These are phyloP conservation scores for Sminthurinus aureus DNA, from an alignment of 2,888 invertebrate species.

Conservation along the genomic window DNA sequence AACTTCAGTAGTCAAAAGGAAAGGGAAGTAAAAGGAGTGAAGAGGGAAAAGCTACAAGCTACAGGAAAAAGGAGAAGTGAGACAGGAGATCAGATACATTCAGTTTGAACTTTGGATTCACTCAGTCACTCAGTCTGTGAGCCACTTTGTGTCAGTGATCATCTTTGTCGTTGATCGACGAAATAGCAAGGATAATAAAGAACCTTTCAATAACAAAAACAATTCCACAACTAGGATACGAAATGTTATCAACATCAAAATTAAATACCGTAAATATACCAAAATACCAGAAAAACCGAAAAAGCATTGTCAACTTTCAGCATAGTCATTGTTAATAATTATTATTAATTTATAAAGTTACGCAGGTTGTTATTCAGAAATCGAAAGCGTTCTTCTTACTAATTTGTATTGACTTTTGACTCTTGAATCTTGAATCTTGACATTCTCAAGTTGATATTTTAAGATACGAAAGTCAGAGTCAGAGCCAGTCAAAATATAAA, in stretches of 20 bases:
- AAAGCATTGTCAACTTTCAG: no score
- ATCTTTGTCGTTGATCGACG: neutral
- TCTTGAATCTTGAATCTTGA: no score
- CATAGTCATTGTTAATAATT: no score
- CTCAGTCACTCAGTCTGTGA: no score
- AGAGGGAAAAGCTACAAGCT: neutral
- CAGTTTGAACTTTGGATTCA: no score
- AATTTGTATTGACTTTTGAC: neutral
- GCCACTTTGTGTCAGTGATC: no score
- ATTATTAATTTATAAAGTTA: no score
- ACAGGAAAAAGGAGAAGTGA: neutral
- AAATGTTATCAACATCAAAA: no score
- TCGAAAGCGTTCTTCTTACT: no score
- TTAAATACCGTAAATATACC: neutral
- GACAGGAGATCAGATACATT: neutral
- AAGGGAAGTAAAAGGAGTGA: neutral
- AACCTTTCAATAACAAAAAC: neutral
- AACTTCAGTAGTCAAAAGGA: neutral
- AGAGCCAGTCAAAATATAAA: neutral
- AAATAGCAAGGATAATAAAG: neutral
- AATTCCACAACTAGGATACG: neutral
- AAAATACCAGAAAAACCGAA: no score
- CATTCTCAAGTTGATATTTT: no score
- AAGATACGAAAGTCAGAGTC: neutral
- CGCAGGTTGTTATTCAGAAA: no score